Evolutionary conservation across 2,797 vertebrate species (phyloP).

Genomic region (Rhinella marina): DNA sequence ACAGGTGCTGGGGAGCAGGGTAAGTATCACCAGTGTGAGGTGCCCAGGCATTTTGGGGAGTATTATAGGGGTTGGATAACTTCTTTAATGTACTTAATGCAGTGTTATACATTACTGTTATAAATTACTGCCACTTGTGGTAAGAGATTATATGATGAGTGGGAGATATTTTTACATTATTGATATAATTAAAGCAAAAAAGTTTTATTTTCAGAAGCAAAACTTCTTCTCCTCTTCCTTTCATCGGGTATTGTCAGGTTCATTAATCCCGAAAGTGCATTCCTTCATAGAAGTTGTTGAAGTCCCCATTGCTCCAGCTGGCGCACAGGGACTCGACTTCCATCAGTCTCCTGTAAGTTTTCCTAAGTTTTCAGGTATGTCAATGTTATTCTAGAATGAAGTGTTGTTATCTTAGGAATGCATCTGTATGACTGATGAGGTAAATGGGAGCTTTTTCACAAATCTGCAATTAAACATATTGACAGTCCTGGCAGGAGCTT

Average conservation of each 20-base stretch:
- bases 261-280: conserved; percentile 32
- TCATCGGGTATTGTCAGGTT: not conserved
- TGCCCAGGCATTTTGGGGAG: too few species aligned
- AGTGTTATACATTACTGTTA: not conserved
- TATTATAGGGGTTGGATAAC: too few species aligned
- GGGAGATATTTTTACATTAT: not conserved
- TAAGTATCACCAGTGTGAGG: too few species aligned
- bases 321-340: not conserved
- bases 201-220: not conserved
- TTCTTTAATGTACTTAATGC: too few species aligned
- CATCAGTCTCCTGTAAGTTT: conserved; percentile 33
- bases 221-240: not conserved
- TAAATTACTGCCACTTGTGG: not conserved
- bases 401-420: conserved; percentile 36
- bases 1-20: too few species aligned
- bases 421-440: conserved; percentile 33
- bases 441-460: conserved; percentile 37
- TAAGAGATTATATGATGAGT: not conserved
- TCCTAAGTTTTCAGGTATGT: not conserved
- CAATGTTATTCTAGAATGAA: conserved; percentile 31
- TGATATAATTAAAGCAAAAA: not conserved
- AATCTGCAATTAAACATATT: conserved; percentile 57
- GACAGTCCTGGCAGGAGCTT: conserved; percentile 29
- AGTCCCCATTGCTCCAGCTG: conserved; percentile 11
- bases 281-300: not conserved